These are phyloP conservation scores for Perca flavescens DNA, from an alignment of 2,113 vertebrate species.

Conservation along the genomic window DNA sequence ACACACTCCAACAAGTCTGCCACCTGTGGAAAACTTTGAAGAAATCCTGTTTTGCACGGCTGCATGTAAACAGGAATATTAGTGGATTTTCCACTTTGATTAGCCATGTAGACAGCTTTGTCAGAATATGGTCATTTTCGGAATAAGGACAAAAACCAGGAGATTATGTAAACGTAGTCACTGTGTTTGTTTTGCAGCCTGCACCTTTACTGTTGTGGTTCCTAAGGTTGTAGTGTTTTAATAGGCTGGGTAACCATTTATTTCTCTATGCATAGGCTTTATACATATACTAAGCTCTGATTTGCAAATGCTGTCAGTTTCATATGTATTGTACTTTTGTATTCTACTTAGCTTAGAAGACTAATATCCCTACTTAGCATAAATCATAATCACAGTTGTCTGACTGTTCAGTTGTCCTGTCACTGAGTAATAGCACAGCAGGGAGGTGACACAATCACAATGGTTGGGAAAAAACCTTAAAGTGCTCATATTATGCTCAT, in stretches of 20 bases:
- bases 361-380: constrained; percentile 32
- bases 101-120: no score
- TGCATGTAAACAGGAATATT: no score
- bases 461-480: background rate
- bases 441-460: constrained; percentile 4
- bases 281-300: constrained; percentile 5
- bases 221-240: background rate
- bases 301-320: constrained; percentile 6
- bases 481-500: no score
- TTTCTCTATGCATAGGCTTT: background rate
- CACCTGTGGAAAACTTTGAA: no score
- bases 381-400: constrained; percentile 24
- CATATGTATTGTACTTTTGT: constrained; percentile 34
- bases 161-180: no score
- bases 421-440: background rate
- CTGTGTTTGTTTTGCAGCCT: no score
- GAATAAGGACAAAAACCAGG: no score
- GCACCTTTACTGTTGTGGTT: no score
- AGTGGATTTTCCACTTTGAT: no score
- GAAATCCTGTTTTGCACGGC: no score
- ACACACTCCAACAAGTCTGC: no score
- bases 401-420: background rate
- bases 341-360: constrained; percentile 11
- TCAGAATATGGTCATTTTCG: no score
- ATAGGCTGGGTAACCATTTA: background rate